phyloP scores from a whole-genome alignment of 2,888 invertebrate species.

The Sthenelais limicola region DNA sequence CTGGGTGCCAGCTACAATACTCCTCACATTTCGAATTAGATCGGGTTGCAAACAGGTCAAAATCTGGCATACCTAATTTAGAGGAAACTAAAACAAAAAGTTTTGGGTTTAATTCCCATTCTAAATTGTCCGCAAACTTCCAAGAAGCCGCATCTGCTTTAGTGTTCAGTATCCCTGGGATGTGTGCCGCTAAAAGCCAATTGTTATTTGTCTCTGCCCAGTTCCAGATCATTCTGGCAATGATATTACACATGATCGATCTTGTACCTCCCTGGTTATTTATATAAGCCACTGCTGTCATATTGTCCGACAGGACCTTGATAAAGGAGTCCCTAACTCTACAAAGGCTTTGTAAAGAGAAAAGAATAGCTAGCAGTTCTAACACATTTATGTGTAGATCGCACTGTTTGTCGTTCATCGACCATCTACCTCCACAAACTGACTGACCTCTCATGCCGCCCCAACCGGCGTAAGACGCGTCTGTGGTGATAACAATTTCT shows the following conservation, averaged over 20 bases:
- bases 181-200: slow-evolving; percentile 9
- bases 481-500: not conserved
- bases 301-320: not conserved
- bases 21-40: not conserved
- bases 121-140: not conserved
- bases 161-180: slow-evolving; percentile 4
- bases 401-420: not conserved
- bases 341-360: not conserved
- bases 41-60: slow-evolving; percentile 16
- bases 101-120: slow-evolving; percentile 1
- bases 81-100: not conserved
- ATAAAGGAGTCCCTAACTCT: not conserved
- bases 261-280: not conserved
- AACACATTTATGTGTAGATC: slow-evolving; percentile 3
- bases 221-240: not conserved
- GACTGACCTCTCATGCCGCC: not conserved
- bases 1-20: slow-evolving; percentile 1
- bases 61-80: not conserved
- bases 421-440: not conserved
- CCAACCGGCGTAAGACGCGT: slow-evolving; percentile 2
- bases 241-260: not conserved
- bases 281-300: slow-evolving; percentile 11
- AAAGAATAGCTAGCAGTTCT: not conserved
- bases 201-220: not conserved
- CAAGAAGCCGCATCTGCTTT: not conserved